Evolutionary conservation across 2,888 invertebrate species (phyloP), one percentile per base, ranked within the genome.

Genomic region (Hypselothyrea guttata): DNA sequence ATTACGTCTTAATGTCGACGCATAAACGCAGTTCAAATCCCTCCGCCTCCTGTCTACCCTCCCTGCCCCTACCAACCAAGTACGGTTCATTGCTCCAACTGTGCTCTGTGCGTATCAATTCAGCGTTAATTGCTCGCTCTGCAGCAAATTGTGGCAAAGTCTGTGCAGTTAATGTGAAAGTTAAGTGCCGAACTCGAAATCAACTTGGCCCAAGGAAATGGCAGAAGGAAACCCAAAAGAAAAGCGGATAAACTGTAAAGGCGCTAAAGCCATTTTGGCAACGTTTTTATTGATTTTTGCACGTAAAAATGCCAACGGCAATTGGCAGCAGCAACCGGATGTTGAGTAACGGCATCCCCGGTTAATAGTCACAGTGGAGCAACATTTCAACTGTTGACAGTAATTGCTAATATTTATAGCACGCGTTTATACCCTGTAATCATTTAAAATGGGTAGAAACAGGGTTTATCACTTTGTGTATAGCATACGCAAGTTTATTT

Each of bases 1-100:
- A 82, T 82, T 82, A 84, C 82, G 84, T 70, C 82, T 84, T 84
- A 84, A 82, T 84, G 74, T 66, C 66, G 64, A 60, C 76, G 75
- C 71, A 81, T 76, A 76, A 72, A 49, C 59, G 18, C 15, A 46
- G 28, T 54, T 44, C 7, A 0, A 35, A 35, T 18, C 33, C 33
- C 41, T 40, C 44, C 30, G 11, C 22, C 11, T 2, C 46, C 12
- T 1, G 37, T 41, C 22, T 12, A n/a, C 15, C 31, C 22, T 2
- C 11, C 9, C 7, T 7, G 3, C 40, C 35, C 47, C n/a, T n/a
- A n/a, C n/a, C n/a, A n/a, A n/a, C n/a, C n/a, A n/a, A n/a, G n/a
- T n/a, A n/a, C 13, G 67, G 81, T 81, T 84, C 82, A 81, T 62
- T 75, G 84, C 81, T 75, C 64, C 53, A 45, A n/a, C 22, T 22